Evolutionary conservation across 2,888 invertebrate species (phyloP), one percentile per base, ranked within the genome.

Genomic region (Acrocera orbiculus): DNA sequence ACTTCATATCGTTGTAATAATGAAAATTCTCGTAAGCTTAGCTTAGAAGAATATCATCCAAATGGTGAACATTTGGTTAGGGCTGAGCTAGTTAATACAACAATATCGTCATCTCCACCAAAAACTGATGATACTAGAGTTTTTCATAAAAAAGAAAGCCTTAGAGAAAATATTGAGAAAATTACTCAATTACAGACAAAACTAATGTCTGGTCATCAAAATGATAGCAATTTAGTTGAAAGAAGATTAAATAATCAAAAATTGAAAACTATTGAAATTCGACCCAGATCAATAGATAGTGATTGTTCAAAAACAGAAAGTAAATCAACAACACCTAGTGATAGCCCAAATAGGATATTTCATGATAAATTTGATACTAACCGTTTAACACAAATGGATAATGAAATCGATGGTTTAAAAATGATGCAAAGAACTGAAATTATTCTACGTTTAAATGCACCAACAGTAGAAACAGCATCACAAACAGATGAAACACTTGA

Each of bases 361-460:
- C n/a, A n/a, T n/a, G n/a, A n/a, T n/a, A n/a, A n/a, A n/a, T n/a
- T n/a, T n/a, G n/a, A n/a, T n/a, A n/a, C n/a, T n/a, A n/a, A n/a
- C n/a, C n/a, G n/a, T n/a, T n/a, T n/a, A n/a, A 42, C 47, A 1
- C 46, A 48, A 34, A 45, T 47, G 41, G 49, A 49, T 32, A 40
- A 41, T 7, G 48, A 45, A 33, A 48, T 46, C 10, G 58, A 60
- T 32, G 49, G 52, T n/a, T 52, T 72, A 27, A 67, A 69, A 38
- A 51, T 73, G 42, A 63, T 73, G 42, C 73, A 74, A 49, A 61
- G 73, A 46, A 70, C 72, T 42, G 73, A 74, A 50, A 63, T 74
- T 7, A 63, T 72, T 14, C 53, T 74, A 15, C 62, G 70, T 42
- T 70, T 73, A 2, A 72, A 70, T 48, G 62, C 72, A 3, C 53